Evolutionary conservation across 2,113 vertebrate species (phyloP), one percentile per base, ranked within the genome.

Genomic region (Crotalus horridus): DNA sequence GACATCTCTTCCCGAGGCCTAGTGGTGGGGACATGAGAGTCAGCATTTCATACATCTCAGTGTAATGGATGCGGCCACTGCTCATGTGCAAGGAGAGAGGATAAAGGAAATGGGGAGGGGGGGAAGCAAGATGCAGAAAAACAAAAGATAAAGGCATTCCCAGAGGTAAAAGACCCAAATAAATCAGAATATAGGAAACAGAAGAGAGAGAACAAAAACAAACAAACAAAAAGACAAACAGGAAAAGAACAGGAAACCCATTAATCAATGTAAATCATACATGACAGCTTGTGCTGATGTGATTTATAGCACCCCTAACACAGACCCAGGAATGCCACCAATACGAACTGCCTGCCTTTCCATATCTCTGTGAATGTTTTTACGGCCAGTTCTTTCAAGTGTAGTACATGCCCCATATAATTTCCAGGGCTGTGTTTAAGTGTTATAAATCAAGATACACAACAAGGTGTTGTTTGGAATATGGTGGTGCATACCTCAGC

Each of bases 1-100:
- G 99, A 98, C 99, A 99, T 99, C 99, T 99, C 98, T 99, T 99
- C 98, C 99, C 99, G 97, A 99, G 99, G 98, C 99, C 99, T 98
- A 99, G 99, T 96, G 99, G 99, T 96, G 99, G 99, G 96, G 99
- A 99, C 99, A 99, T 99, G 98, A 99, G 98, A 98, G 99, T 99
- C 99, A 99, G 98, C 99, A 99, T 99, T 98, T 99, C 99, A 98
- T 99, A 99, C 99, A 99, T 99, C 98, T 99, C 99, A 98, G 98
- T 99, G 98, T 99, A 99, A 99, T 99, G 99, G 98, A 99, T 99
- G 98, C 99, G 99, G 98, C 99, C 99, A 98, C 99, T 99, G 98
- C 97, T 98, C 98, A 98, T 98, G 97, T 81, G 74, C 74, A 43
- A 95, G 97, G 97, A 95, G 94, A 96, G 96, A 95, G 95, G 91